Evolutionary conservation across 2,888 invertebrate genomes (phyloP).

Genomic region (Zootermopsis nevadensis): DNA sequence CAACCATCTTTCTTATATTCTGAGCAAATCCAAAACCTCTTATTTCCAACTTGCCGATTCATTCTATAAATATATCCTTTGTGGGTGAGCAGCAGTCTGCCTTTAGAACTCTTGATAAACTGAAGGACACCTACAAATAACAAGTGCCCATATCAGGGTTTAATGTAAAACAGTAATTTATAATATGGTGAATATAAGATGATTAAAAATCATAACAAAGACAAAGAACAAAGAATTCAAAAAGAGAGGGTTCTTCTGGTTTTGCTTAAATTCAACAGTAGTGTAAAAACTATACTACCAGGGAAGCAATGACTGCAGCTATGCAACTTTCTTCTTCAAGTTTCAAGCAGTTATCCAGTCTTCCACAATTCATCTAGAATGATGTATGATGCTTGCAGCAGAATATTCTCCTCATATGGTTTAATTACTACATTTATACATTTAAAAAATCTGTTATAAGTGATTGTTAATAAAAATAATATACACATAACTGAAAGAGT

Average conservation of each 20-base stretch:
- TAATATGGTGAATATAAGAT: not conserved
- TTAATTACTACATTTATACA: too few relatives aligned
- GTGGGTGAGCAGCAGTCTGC: constrained; percentile 31
- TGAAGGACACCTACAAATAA: constrained; percentile 34
- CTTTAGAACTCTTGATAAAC: constrained; percentile 28
- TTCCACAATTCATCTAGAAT: too few relatives aligned
- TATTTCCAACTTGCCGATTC: constrained; percentile 32
- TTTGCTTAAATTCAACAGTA: not conserved
- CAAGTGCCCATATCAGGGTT: constrained; percentile 1
- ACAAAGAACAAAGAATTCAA: not conserved
- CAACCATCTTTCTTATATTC: constrained; percentile 41
- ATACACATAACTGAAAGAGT: too few relatives aligned
- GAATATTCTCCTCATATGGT: too few relatives aligned
- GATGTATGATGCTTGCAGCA: too few relatives aligned
- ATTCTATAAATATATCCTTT: constrained; percentile 35
- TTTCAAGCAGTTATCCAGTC: too few relatives aligned
- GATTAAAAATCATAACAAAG: not conserved
- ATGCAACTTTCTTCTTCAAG: too few relatives aligned
- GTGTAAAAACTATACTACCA: too few relatives aligned
- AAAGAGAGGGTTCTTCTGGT: not conserved
- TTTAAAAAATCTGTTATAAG: too few relatives aligned
- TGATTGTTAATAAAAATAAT: too few relatives aligned
- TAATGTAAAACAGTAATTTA: not conserved
- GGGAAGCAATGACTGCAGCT: not conserved
- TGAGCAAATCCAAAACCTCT: constrained; percentile 44